Evolutionary conservation across 2,113 vertebrate species (phyloP), one percentile per base, ranked within the genome.

Genomic region (Aptenodytes forsteri): DNA sequence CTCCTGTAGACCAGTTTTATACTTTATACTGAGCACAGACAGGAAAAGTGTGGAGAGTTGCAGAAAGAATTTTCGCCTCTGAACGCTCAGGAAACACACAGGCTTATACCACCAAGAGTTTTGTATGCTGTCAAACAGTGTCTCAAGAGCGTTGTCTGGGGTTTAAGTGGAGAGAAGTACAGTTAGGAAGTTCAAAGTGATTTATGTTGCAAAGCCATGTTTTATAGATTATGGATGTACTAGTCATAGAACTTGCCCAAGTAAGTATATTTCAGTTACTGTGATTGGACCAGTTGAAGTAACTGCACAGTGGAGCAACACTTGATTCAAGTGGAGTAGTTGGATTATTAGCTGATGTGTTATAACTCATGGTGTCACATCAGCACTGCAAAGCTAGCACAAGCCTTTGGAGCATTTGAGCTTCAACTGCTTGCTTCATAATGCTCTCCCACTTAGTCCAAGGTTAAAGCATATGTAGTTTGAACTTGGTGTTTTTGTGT

Each of bases 261-360:
- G 29, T 34, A 49, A 58, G 7, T 30, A 16, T 62, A 17, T 93
- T 93, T 71, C 15, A 69, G 56, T 69, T 78, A 21, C n/a, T 72
- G 52, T 0, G 1, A 11, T 17, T 56, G 80, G 56, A 34, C 26
- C 4, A 65, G 30, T 34, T 0, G 0, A 40, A 72, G 70, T 71
- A 27, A 18, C 64, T 40, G 32, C 44, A 11, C 27, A 20, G n/a
- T 9, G 34, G 16, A 81, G 14, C 65, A 52, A 2, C 2, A 2
- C 27, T 58, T 73, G 26, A 21, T 46, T 56, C 30, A 56, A 50
- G 40, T n/a, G 69, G 23, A 89, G 26, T 32, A 23, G 11, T 42
- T 85, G 34, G 19, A 15, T 77, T 92, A 25, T 26, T 59, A 76
- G 62, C 54, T 59, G 30, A 9, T 76, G 11, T 17, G 13, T 34